Evolutionary conservation across 23 tunicate genomes (phyloP).

Genomic region (Aplidium turbinatum): DNA sequence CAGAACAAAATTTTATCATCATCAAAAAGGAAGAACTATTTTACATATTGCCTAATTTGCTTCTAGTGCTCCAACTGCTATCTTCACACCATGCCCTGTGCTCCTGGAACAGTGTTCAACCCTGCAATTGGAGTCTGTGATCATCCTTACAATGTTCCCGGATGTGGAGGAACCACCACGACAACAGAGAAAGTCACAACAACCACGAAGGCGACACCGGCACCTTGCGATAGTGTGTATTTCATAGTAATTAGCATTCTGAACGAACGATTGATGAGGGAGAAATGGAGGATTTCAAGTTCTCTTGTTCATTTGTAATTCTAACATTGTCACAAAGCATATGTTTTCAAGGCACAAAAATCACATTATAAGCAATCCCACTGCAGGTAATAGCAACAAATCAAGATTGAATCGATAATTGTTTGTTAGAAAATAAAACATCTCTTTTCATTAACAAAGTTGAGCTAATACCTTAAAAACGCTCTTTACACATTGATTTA

Average conservation of each 20-base stretch:
- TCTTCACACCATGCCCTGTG: conserved; percentile 32
- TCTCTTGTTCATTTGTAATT: too few relatives aligned
- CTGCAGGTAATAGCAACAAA: background rate
- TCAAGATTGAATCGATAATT: background rate
- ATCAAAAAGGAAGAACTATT: background rate
- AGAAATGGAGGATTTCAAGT: too few relatives aligned
- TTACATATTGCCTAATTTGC: background rate
- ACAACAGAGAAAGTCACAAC: background rate
- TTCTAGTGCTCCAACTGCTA: background rate
- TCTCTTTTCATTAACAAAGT: too few relatives aligned
- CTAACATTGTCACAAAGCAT: too few relatives aligned
- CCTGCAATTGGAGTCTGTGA: conserved; percentile 46
- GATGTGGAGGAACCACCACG: conserved; percentile 42
- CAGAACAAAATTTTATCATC: background rate
- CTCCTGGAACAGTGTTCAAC: conserved; percentile 34
- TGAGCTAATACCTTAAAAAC: too few relatives aligned
- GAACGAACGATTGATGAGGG: too few relatives aligned
- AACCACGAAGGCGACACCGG: background rate
- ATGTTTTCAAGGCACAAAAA: too few relatives aligned
- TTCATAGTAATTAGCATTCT: too few relatives aligned
- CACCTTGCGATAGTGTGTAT: background rate
- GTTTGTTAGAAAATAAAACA: background rate
- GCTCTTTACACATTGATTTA: background rate
- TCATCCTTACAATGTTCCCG: conserved; percentile 42
- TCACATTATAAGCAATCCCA: background rate